Evolutionary conservation across 2,113 vertebrate genomes (phyloP).

Genomic region (Amblyornis subalaris): DNA sequence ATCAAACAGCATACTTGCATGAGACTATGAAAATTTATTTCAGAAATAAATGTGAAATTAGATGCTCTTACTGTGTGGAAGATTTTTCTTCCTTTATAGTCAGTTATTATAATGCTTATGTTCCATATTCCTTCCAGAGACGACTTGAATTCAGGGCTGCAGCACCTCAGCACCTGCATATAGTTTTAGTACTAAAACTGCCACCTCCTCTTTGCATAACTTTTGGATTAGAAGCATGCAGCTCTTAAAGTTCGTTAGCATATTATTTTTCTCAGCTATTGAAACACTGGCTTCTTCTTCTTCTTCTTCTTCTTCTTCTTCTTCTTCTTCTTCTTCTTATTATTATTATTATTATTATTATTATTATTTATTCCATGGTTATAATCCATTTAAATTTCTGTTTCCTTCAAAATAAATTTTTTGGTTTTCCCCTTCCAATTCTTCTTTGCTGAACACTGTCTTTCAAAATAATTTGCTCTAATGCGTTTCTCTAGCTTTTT

Average conservation of each 20-base stretch:
- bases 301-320: background rate
- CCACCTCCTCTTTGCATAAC: background rate
- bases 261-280: background rate
- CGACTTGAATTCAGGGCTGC: background rate
- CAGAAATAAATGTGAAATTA: conserved; percentile 11
- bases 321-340: too few species aligned
- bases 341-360: background rate
- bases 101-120: background rate
- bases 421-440: background rate
- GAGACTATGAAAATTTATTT: background rate
- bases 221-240: background rate
- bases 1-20: background rate
- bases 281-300: background rate
- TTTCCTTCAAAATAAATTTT: background rate
- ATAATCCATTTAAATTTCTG: background rate
- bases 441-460: background rate
- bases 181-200: conserved; percentile 32
- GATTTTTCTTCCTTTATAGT: background rate
- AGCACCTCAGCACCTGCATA: conserved; percentile 53
- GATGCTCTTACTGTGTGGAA: background rate
- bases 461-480: background rate
- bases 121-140: background rate
- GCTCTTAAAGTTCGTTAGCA: background rate
- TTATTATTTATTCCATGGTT: background rate
- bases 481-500: background rate